Evolutionary conservation across 2,888 invertebrate species (phyloP).

Genomic region (Drosophila meridiana): DNA sequence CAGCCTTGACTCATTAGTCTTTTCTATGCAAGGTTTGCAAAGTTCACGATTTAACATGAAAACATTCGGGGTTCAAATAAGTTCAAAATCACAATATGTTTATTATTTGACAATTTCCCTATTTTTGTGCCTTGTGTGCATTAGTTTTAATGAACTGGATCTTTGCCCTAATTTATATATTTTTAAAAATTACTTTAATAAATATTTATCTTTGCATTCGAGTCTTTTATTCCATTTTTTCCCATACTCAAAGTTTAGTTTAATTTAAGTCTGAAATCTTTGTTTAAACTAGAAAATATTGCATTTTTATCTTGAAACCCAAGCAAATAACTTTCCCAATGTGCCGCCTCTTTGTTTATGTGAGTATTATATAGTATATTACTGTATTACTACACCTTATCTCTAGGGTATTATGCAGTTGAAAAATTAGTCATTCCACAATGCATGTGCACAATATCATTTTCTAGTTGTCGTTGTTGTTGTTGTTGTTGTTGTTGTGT

Average conservation of each 20-base stretch:
- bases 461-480: not conserved
- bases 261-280: not conserved
- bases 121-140: not conserved
- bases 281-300: not conserved
- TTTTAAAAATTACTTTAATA: not conserved
- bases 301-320: not conserved
- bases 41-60: not conserved
- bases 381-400: not conserved
- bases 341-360: not conserved
- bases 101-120: not conserved
- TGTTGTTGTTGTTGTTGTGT: not conserved
- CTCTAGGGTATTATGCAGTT: constrained; percentile 5
- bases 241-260: not conserved
- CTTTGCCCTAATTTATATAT: not conserved
- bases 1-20: not conserved
- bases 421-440: constrained; percentile 19
- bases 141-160: not conserved
- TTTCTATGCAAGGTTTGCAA: not conserved
- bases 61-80: not conserved
- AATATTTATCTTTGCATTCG: not conserved
- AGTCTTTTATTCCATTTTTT: not conserved
- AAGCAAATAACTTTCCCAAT: constrained; percentile 1
- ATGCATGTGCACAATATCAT: constrained; percentile 1
- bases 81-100: not conserved
- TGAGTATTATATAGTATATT: not conserved